Evolutionary conservation across 2,888 invertebrate species (phyloP), one percentile per base, ranked within the genome.

Genomic region (Saturnia japonica): DNA sequence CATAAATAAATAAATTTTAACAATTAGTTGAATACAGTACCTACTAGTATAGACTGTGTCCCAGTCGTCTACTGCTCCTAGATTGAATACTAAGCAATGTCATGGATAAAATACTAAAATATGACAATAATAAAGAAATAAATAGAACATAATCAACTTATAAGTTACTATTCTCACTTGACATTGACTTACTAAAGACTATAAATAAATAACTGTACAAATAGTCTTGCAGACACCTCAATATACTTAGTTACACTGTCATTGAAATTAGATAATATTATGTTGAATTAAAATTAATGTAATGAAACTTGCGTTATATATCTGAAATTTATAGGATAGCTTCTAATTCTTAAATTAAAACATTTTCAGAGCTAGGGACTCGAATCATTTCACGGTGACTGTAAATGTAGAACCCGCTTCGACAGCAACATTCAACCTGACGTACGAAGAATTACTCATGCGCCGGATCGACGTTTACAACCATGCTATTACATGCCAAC

Each of bases 401-500:
- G 95, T 96, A 60, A 96, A 96, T 81, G 92, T 97, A 8, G 96
- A 96, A 74, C 93, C 96, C 0, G 88, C 93, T 71, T 94, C 94
- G 22, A 95, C 95, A 73, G 96, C 95, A 0, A 90, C 94, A 1
- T 97, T 97, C 86, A 96, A 96, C 80, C 86, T 97, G 75, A 96
- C 95, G 0, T 97, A 97, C 84, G 96, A 97, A 82, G 96, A 97
- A 86, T 80, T 97, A 62, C 85, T 97, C 68, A 87, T 94, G 28
- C 93, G 96, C 6, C 94, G 95, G 70, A 94, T 95, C 73, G 95
- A 95, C 9, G 94, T 95, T 16, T 97, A 97, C 89, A 95, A 96
- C 80, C 95, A 96, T 76, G 95, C 95, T 16, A 93, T 97, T 71
- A 96, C 96, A 84, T 89, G 97, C 69, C 95, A 96, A 82, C 96